These are phyloP conservation scores for Cydia splendana DNA, from an alignment of 1,140 invertebrate species.

Conservation along the genomic window DNA sequence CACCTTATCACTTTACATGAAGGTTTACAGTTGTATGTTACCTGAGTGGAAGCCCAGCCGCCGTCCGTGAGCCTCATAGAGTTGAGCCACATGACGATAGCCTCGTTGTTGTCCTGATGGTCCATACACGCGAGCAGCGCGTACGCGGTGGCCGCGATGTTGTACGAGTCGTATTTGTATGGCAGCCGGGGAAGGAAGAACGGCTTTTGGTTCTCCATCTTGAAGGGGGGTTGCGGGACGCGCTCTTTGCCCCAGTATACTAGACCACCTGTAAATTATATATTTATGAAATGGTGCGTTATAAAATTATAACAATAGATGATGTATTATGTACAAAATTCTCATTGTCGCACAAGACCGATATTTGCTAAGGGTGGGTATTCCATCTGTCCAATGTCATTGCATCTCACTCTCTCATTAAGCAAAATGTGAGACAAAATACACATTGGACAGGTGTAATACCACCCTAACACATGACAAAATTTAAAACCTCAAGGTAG, in stretches of 20 bases:
- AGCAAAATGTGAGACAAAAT: too few relatives aligned
- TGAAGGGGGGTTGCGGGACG: constrained; percentile 88
- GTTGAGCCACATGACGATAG: constrained; percentile 96
- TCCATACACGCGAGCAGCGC: constrained; percentile 94
- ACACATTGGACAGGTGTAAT: too few relatives aligned
- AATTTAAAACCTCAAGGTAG: too few relatives aligned
- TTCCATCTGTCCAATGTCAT: too few relatives aligned
- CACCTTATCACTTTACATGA: too few relatives aligned
- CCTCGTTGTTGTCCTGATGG: constrained; percentile 89
- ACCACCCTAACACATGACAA: too few relatives aligned
- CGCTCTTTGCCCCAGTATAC: constrained; percentile 91
- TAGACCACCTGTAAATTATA: constrained; percentile 81
- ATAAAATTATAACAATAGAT: too few relatives aligned
- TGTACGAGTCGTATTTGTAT: constrained; percentile 93
- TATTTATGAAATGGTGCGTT: too few relatives aligned
- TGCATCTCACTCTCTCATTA: too few relatives aligned
- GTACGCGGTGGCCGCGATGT: constrained; percentile 96
- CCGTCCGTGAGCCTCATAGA: constrained; percentile 94
- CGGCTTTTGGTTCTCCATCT: constrained; percentile 94
- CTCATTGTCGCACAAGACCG: too few relatives aligned
- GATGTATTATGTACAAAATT: too few relatives aligned
- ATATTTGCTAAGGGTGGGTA: too few relatives aligned
- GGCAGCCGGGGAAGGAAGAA: constrained; percentile 93
- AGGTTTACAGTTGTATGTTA: constrained; percentile 45
- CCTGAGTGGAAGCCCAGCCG: constrained; percentile 96